Evolutionary conservation across 2,888 invertebrate species (phyloP).

Genomic region (Watsonalla binaria): DNA sequence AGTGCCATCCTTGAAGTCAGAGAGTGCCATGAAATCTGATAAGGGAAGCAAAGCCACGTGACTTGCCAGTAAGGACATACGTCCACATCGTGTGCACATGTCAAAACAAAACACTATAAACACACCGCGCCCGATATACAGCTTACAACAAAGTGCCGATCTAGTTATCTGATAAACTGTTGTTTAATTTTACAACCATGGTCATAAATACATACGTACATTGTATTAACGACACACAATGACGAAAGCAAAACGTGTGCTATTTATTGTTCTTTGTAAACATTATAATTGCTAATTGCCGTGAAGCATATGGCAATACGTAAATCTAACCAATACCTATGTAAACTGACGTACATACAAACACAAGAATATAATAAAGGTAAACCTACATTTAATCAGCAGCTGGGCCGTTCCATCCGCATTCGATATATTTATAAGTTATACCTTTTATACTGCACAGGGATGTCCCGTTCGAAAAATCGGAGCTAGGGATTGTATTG

Average conservation of each 20-base stretch:
- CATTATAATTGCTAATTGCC: neutral
- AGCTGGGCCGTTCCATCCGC: no score
- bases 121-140: conserved; percentile 15
- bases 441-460: no score
- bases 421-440: no score
- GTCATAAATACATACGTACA: conserved; percentile 1
- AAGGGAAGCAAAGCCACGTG: conserved; percentile 30
- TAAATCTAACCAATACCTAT: neutral
- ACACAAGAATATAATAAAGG: neutral
- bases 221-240: neutral
- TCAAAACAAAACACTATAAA: conserved; percentile 32
- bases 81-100: conserved; percentile 34
- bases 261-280: neutral
- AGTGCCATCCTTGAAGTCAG: conserved; percentile 38
- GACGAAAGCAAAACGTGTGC: neutral
- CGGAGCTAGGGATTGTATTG: no score
- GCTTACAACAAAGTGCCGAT: conserved; percentile 7
- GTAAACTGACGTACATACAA: neutral
- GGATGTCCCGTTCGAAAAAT: no score
- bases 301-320: neutral
- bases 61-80: conserved; percentile 29
- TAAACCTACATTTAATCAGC: neutral
- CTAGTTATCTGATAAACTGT: conserved; percentile 12
- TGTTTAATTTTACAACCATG: conserved; percentile 5
- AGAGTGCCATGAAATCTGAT: conserved; percentile 37